These are phyloP conservation scores for Drosophila sp. DNA, from an alignment of 1,140 invertebrate species.

Conservation along the genomic window DNA sequence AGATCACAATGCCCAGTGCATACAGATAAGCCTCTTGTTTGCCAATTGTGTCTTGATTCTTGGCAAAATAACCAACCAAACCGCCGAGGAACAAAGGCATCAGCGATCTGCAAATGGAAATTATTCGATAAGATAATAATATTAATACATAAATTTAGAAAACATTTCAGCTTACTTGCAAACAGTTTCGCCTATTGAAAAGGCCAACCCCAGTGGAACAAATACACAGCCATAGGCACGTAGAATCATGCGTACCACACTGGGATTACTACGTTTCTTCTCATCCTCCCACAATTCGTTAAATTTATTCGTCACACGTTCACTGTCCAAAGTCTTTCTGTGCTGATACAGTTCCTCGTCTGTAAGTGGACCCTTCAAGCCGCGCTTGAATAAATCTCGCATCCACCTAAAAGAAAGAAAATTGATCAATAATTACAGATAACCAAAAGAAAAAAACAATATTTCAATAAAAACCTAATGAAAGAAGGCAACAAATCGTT, in stretches of 20 bases:
- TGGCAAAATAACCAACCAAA: conserved; percentile 88
- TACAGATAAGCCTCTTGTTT: conserved; percentile 87
- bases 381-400: conserved; percentile 82
- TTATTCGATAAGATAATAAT: neutral
- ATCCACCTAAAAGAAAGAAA: conserved; percentile 79
- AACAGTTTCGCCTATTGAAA: conserved; percentile 84
- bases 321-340: conserved; percentile 67
- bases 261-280: conserved; percentile 83
- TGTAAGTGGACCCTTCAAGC: conserved; percentile 82
- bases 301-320: conserved; percentile 72
- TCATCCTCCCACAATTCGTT: conserved; percentile 71
- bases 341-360: conserved; percentile 84
- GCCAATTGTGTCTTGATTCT: conserved; percentile 83
- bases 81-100: conserved; percentile 88
- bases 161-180: conserved; percentile 83
- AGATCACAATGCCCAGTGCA: conserved; percentile 88
- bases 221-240: conserved; percentile 84
- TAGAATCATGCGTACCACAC: conserved; percentile 84
- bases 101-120: conserved; percentile 85
- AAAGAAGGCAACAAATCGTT: too few species aligned
- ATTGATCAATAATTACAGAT: neutral
- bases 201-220: conserved; percentile 84
- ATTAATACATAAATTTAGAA: too few species aligned
- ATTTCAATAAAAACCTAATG: too few species aligned
- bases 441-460: too few species aligned